Evolutionary conservation across 2,888 invertebrate species (phyloP), one percentile per base, ranked within the genome.

Genomic region (Scaptomyza polygonia): DNA sequence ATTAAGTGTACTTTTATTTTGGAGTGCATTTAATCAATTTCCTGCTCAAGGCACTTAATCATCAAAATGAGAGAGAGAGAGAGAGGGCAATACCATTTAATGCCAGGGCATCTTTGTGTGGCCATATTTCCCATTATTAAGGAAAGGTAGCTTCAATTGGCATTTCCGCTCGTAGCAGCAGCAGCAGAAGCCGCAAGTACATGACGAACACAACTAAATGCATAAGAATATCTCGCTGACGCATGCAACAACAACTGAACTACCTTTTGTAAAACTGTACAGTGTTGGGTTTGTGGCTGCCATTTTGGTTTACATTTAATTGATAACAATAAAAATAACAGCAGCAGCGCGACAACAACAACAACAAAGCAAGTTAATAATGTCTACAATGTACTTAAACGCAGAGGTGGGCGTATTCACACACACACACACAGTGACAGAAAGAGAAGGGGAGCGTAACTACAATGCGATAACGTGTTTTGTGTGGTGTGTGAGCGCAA

Each of bases 61-160:
- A 85, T 63, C 71, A 42, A 32, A 14, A 4, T 5, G 9, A 9
- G 2, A 8, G 16, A 47, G 18, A 14, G 21, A 32, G 34, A 39
- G 42, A 29, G 49, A 61, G 32, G 54, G 53, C 55, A 3, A 3
- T 3, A 21, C 34, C 58, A 67, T 43, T 55, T 67, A 21, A 43
- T 63, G 56, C 49, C 64, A 59, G 53, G 56, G 49, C 81, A 72
- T 80, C 79, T 77, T 80, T 66, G 47, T 80, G 78, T 56, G 64
- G 54, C 55, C 34, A 45, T 58, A 30, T 57, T 39, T 8, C 9
- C 16, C 39, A 68, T 71, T 83, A 80, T 83, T 81, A 85, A 71
- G 75, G 58, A 84, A 82, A 82, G 82, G 82, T 82, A 82, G 82
- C 76, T 67, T 81, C 82, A 82, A 82, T 82, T 82, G 82, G 85